These are phyloP conservation scores for Jordanella pulchra DNA, from an alignment of 2,797 vertebrate species.

Conservation along the genomic window DNA sequence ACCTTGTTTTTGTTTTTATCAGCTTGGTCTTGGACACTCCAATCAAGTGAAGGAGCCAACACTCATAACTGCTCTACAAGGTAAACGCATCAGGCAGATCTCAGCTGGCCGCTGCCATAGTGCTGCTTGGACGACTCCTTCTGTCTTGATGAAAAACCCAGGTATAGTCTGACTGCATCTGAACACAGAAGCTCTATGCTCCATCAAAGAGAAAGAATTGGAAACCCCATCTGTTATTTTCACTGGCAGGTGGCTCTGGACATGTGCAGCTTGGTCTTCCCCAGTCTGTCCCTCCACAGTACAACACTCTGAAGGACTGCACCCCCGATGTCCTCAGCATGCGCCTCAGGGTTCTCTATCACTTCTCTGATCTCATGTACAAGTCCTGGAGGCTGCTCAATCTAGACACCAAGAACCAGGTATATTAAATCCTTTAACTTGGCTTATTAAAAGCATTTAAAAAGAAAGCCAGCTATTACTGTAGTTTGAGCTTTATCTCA, in stretches of 20 bases:
- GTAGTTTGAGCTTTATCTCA: neutral
- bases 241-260: conserved; percentile 66
- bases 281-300: conserved; percentile 81
- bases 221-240: conserved; percentile 12
- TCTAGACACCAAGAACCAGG: conserved; percentile 77
- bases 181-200: neutral
- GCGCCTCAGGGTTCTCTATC: conserved; percentile 81
- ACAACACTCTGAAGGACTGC: conserved; percentile 82
- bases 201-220: neutral
- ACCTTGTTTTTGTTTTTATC: conserved; percentile 26
- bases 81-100: conserved; percentile 82
- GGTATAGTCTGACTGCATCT: conserved; percentile 54
- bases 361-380: conserved; percentile 88
- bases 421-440: conserved; percentile 31
- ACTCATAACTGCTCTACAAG: conserved; percentile 75
- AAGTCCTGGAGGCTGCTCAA: conserved; percentile 85
- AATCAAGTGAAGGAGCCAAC: conserved; percentile 82
- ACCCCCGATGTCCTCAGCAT: conserved; percentile 74
- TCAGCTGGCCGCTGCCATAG: conserved; percentile 86
- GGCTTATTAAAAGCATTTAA: neutral
- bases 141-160: conserved; percentile 75
- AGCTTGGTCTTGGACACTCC: conserved; percentile 84
- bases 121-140: conserved; percentile 83
- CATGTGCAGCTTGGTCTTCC: conserved; percentile 78
- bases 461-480: neutral